Conservation (phyloP, 2,888 invertebrate genomes). For the Holacanthella duospinosa region DNA sequence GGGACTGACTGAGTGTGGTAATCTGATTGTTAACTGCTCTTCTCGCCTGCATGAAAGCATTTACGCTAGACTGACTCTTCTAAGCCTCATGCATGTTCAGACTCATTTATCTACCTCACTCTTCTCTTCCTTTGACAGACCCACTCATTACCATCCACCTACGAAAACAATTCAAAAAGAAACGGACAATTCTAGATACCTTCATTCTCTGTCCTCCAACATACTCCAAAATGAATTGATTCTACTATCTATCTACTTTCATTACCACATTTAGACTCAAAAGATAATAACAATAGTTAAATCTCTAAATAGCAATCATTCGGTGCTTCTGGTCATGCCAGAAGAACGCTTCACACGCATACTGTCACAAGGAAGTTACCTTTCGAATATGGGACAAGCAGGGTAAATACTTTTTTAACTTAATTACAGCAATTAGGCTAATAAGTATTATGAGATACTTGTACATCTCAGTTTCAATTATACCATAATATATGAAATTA, state of each 20-base stretch:
- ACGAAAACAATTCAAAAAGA: neutral
- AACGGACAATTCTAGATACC: neutral
- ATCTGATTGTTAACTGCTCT: too few relatives aligned
- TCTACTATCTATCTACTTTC: too few relatives aligned
- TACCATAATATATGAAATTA: neutral
- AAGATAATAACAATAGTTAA: neutral
- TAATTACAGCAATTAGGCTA: neutral
- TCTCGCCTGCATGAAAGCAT: neutral
- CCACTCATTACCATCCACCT: neutral
- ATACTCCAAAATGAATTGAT: neutral
- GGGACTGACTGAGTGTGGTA: too few relatives aligned
- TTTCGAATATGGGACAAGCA: neutral
- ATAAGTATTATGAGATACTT: neutral
- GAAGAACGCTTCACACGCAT: neutral
- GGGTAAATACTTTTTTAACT: too few relatives aligned
- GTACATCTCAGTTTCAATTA: neutral
- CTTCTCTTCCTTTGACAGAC: neutral
- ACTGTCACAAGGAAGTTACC: neutral
- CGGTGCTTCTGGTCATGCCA: neutral
- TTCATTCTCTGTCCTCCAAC: neutral
- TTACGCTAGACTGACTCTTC: neutral
- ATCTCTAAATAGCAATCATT: slow-evolving; percentile 1
- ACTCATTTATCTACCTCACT: neutral
- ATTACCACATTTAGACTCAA: neutral
- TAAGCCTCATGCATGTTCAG: neutral